Conservation (phyloP, 2,113 vertebrate genomes). For the Anolis carolinensis region DNA sequence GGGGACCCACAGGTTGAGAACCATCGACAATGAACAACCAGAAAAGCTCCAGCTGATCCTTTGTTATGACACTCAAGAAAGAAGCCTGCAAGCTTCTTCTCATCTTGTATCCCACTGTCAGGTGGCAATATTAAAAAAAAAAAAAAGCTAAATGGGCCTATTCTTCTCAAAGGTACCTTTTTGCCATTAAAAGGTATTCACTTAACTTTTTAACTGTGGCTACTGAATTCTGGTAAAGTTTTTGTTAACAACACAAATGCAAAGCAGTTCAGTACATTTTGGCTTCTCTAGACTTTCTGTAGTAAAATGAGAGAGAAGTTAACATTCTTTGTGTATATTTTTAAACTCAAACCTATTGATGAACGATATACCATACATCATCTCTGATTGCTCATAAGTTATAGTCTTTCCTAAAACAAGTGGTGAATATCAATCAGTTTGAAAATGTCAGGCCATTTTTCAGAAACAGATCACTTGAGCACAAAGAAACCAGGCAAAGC, state of each 20-base stretch:
- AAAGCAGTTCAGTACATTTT: background rate
- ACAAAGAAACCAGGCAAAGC: conserved; percentile 19
- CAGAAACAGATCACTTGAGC: conserved; percentile 5
- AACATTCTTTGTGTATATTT: conserved; percentile 14
- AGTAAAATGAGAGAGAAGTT: background rate
- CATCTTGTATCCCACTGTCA: background rate
- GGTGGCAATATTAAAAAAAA: background rate
- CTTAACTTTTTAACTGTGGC: background rate
- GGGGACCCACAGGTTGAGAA: no score
- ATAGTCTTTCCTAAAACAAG: background rate
- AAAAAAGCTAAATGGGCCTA: background rate
- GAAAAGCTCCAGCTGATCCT: background rate
- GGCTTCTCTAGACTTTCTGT: background rate
- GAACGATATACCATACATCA: background rate
- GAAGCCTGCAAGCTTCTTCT: background rate
- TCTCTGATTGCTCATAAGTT: conserved; percentile 39
- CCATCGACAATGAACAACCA: background rate
- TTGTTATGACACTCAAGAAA: background rate
- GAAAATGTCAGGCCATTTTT: conserved; percentile 23
- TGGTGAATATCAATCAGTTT: conserved; percentile 11
- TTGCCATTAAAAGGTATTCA: background rate
- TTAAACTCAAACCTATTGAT: conserved; percentile 1
- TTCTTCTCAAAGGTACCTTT: conserved; percentile 25
- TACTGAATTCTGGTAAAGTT: conserved; percentile 4
- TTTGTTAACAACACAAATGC: background rate